Conservation (phyloP, 2,888 invertebrate genomes). For the Phortica okadai region DNA sequence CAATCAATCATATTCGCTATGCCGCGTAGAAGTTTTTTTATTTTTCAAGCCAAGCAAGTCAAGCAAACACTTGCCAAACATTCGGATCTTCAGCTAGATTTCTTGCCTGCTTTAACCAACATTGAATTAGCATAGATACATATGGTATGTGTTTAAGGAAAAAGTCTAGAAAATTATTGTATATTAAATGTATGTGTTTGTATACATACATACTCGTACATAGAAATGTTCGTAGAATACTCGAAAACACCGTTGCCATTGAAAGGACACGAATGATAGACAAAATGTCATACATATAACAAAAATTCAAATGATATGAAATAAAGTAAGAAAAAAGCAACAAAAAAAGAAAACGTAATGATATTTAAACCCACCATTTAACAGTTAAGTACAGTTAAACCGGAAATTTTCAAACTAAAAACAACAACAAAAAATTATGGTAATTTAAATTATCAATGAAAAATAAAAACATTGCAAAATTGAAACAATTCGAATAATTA, state of each 20-base stretch:
- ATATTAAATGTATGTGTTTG: background rate
- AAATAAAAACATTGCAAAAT: slow-evolving; percentile 16
- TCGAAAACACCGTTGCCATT: background rate
- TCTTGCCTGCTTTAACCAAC: background rate
- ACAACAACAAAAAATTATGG: background rate
- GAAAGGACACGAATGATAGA: background rate
- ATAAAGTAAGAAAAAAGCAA: background rate
- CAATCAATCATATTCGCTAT: background rate
- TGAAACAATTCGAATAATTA: slow-evolving; percentile 36
- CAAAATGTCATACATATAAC: background rate
- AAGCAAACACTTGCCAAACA: background rate
- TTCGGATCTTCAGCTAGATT: background rate
- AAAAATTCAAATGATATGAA: background rate
- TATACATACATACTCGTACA: background rate
- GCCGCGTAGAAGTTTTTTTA: background rate
- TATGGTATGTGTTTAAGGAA: background rate
- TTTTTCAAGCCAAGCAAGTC: background rate
- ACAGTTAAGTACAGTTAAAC: slow-evolving; percentile 49
- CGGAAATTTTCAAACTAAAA: background rate
- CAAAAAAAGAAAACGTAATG: slow-evolving; percentile 39
- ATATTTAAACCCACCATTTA: slow-evolving; percentile 63
- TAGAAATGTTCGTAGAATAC: background rate
- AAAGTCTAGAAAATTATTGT: background rate
- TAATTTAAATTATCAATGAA: background rate
- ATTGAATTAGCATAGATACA: too few relatives aligned